phyloP scores from a whole-genome alignment of 2,113 vertebrate genomes.

The Lophochroa leadbeateri region DNA sequence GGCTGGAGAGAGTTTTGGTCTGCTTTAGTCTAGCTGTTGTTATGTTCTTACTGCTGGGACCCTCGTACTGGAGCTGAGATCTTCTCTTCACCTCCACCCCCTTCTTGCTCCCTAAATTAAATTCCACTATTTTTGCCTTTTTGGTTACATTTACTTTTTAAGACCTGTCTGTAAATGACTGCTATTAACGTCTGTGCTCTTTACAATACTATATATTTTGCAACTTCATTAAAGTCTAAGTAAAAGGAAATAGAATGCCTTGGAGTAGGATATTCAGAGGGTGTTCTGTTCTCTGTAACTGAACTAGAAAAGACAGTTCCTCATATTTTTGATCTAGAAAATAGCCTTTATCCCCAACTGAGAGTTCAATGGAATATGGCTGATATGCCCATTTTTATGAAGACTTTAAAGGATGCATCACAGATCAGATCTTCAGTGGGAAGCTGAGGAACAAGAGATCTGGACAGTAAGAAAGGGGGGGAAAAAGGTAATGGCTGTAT shows the following conservation, averaged over 20 bases:
- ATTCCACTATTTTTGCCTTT: neutral
- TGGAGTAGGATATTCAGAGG: neutral
- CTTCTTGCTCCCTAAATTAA: constrained; percentile 8
- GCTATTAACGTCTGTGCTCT: constrained; percentile 10
- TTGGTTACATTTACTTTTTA: neutral
- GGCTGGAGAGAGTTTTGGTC: neutral
- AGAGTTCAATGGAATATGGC: neutral
- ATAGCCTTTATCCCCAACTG: neutral
- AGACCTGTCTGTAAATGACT: neutral
- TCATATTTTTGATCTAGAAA: neutral
- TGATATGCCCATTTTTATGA: neutral
- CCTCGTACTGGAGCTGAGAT: neutral
- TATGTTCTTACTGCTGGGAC: neutral
- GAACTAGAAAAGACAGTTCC: constrained; percentile 1
- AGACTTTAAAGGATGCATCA: neutral
- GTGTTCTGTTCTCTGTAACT: constrained; percentile 30
- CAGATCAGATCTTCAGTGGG: neutral
- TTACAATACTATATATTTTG: neutral
- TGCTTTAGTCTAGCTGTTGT: neutral
- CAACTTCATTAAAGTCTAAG: neutral
- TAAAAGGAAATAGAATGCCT: constrained; percentile 27
- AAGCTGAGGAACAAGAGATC: neutral
- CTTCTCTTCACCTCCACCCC: neutral
- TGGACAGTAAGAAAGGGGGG: neutral
- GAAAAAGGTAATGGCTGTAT: neutral